Evolutionary conservation across 2,888 invertebrate genomes (phyloP), one percentile per base, ranked within the genome.

Genomic region (Nomada ferruginata): DNA sequence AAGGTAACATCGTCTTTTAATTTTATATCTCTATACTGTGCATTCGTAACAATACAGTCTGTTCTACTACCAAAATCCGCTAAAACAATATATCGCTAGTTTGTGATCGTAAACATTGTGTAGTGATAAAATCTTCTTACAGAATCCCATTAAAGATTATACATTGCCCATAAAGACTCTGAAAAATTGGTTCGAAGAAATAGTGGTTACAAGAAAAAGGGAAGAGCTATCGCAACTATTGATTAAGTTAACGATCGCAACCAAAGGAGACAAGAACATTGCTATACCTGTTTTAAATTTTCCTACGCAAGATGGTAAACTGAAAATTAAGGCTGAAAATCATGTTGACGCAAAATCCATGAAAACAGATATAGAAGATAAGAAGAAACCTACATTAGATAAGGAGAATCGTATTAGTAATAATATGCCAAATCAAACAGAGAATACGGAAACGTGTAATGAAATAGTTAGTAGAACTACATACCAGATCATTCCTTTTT

Each of bases 151-250:
- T 74, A 95, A 95, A 87, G 97, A 98, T 94, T 98, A 97, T 91
- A 94, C 95, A 69, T 94, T 97, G 87, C 98, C 98, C 42, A 97
- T 98, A 88, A 97, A 96, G 92, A 96, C 96, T 82, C 94, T 98
- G 82, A 95, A 96, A 72, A 96, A 96, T 91, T 99, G 98, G 99
- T 99, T 99, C 93, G 96, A 97, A 84, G 96, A 97, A 91, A 96
- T 97, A 79, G 95, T 96, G 4, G 97, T 98, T 0, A 97, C 97
- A 2, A 95, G 96, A 75, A 99, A 99, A 94, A 95, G 99, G 76
- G 97, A 97, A 93, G 97, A 98, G 87, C 96, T 99, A 85, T 97
- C 97, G 50, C 95, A 96, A 83, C 94, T 98, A 80, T 95, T 99
- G 69, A 96, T 96, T 90, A 93, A 94, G 55, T 94, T 98, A 29